phyloP scores from a whole-genome alignment of 1,140 invertebrate genomes.

The Pseudomyrmex pallidus region DNA sequence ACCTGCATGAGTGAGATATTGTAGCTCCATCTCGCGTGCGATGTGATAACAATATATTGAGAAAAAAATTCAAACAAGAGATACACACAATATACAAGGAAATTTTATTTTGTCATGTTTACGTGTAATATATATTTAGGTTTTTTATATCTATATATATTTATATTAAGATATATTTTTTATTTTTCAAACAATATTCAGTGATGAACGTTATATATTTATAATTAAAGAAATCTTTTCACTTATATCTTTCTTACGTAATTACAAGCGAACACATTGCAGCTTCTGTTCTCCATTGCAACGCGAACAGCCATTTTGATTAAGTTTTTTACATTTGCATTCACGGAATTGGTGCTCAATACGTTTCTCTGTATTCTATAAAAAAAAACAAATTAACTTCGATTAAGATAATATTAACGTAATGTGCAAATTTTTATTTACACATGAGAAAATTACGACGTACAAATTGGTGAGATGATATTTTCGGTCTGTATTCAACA shows the following conservation, averaged over 20 bases:
- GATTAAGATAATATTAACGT: background rate
- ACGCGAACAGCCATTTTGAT: slow-evolving; percentile 80
- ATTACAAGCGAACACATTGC: slow-evolving; percentile 74
- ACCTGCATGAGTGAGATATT: background rate
- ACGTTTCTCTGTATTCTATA: slow-evolving; percentile 80
- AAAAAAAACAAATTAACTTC: slow-evolving; percentile 44
- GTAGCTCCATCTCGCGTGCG: slow-evolving; percentile 9
- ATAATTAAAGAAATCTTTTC: slow-evolving; percentile 16
- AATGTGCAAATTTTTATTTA: slow-evolving; percentile 54
- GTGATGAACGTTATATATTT: background rate
- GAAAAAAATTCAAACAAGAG: background rate
- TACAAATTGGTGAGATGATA: slow-evolving; percentile 82
- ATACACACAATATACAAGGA: background rate
- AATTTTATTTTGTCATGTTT: slow-evolving; percentile 13
- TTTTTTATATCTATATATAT: too few species aligned
- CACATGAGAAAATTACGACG: slow-evolving; percentile 70
- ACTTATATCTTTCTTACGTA: slow-evolving; percentile 59
- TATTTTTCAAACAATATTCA: slow-evolving; percentile 8
- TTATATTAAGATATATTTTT: background rate
- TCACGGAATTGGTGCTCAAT: slow-evolving; percentile 73
- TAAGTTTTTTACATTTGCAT: slow-evolving; percentile 75
- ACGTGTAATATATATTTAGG: background rate
- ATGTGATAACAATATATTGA: background rate
- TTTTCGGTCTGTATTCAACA: slow-evolving; percentile 78
- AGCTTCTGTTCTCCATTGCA: slow-evolving; percentile 74